phyloP scores from a whole-genome alignment of 2,888 invertebrate genomes.

The Mythimna albipuncta region DNA sequence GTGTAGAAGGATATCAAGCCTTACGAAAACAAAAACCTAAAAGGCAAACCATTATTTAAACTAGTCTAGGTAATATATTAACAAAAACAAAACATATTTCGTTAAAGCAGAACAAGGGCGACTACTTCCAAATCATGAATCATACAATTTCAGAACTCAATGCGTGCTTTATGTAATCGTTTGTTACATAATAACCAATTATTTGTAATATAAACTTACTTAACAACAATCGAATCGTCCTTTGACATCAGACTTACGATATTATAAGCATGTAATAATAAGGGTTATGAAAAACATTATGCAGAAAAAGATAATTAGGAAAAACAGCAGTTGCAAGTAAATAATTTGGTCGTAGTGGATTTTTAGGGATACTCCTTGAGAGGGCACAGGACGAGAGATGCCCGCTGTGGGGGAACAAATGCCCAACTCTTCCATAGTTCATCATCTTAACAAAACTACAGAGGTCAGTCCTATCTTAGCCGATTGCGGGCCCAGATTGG shows the following conservation, averaged over 20 bases:
- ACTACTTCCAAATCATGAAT: slow-evolving; percentile 41
- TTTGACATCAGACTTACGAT: background rate
- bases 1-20: too few relatives aligned
- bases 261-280: background rate
- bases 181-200: background rate
- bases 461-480: too few relatives aligned
- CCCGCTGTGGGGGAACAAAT: too few relatives aligned
- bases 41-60: too few relatives aligned
- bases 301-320: background rate
- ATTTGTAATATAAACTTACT: background rate
- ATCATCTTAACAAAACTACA: too few relatives aligned
- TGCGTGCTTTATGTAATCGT: slow-evolving; percentile 20
- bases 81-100: slow-evolving; percentile 27
- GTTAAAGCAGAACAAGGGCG: slow-evolving; percentile 47
- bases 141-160: slow-evolving; percentile 42
- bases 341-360: background rate
- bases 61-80: background rate
- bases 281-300: background rate
- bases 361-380: background rate
- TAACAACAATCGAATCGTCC: background rate
- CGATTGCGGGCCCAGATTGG: too few relatives aligned
- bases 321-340: background rate
- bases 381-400: too few relatives aligned
- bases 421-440: too few relatives aligned
- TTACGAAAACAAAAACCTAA: too few relatives aligned